phyloP scores from a whole-genome alignment of 2,797 vertebrate genomes.

The Aythya fuligula region DNA sequence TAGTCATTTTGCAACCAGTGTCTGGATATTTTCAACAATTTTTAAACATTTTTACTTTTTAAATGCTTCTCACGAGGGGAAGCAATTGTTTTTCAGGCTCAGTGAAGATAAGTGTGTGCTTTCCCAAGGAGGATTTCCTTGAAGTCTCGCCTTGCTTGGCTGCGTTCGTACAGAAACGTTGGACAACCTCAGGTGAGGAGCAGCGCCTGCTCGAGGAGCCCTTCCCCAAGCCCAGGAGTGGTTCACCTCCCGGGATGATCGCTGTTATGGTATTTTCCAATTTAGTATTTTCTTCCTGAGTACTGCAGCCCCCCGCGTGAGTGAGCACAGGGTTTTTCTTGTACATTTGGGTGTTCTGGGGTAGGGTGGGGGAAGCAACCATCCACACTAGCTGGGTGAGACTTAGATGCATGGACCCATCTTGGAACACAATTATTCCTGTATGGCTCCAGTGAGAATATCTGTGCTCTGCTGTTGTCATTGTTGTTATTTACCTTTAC shows the following conservation, averaged over 20 bases:
- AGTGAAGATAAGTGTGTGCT: not conserved
- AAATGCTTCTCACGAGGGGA: not conserved
- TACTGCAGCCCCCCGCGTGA: not conserved
- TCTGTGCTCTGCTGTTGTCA: not conserved
- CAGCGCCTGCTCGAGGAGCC: not conserved
- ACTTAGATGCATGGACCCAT: not conserved
- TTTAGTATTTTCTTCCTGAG: not conserved
- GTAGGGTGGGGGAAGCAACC: not conserved
- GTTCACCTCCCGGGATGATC: not conserved
- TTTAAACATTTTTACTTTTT: not conserved
- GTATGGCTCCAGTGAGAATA: not conserved
- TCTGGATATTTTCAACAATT: not conserved
- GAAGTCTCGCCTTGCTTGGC: not conserved
- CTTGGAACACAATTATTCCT: not conserved
- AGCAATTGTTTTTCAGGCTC: not conserved
- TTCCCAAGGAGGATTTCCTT: not conserved
- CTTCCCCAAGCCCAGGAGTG: not conserved
- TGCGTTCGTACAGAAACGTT: not conserved
- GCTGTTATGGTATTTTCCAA: not conserved
- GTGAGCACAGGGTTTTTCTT: too few relatives aligned
- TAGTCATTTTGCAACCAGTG: not conserved
- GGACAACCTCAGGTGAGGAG: accelerated
- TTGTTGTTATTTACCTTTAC: not conserved
- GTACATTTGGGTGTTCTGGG: not conserved
- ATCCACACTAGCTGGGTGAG: not conserved